These are phyloP conservation scores for Spheniscus mendiculus DNA, from an alignment of 2,113 vertebrate species.

Conservation along the genomic window DNA sequence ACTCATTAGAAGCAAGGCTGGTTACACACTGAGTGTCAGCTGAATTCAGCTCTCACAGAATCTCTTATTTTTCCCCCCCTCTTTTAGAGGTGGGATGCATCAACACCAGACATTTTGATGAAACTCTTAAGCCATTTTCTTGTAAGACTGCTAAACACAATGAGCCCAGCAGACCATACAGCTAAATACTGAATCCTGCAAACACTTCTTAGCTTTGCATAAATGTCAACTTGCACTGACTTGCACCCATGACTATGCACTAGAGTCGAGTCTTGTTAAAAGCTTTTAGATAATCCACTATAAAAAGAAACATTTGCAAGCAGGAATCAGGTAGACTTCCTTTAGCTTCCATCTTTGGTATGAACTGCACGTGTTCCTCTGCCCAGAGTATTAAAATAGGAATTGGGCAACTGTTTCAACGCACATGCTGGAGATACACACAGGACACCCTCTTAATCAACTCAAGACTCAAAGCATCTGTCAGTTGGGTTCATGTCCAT, in stretches of 20 bases:
- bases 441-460: neutral
- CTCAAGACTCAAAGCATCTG: neutral
- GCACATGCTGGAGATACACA: neutral
- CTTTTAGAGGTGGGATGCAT: neutral
- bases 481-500: neutral
- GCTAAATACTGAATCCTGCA: neutral
- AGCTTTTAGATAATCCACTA: neutral
- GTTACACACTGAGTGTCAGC: neutral
- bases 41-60: neutral
- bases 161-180: neutral
- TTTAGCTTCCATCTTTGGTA: neutral
- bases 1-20: neutral
- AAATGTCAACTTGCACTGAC: neutral
- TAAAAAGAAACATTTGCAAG: neutral
- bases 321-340: neutral
- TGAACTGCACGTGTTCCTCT: neutral
- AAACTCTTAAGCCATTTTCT: neutral
- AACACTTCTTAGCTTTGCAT: neutral
- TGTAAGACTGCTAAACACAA: neutral
- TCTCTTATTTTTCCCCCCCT: neutral
- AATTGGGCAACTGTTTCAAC: neutral
- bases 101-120: neutral
- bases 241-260: neutral
- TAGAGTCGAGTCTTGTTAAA: neutral
- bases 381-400: neutral